A percentile compares a stretch with the other conserved stretches of the same genome.
These are phyloP conservation scores for Alcedo quadribrachys DNA, from an alignment of 2,797 vertebrate genomes.

Conservation along the genomic window DNA sequence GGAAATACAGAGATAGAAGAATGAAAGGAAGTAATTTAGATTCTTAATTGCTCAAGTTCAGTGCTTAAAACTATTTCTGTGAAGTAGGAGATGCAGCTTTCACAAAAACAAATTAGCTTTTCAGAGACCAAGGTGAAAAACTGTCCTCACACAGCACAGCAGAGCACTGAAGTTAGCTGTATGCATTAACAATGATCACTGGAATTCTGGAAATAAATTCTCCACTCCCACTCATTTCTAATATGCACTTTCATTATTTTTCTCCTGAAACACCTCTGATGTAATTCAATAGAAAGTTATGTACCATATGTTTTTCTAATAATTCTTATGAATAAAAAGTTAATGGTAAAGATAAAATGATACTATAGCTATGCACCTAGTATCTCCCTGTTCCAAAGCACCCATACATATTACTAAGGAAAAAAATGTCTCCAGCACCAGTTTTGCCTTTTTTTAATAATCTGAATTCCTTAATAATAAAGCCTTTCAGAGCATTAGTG, in stretches of 20 bases:
- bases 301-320: neutral
- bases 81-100: neutral
- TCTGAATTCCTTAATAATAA: neutral
- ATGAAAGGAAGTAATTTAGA: neutral
- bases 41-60: neutral
- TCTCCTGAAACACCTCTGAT: neutral
- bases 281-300: neutral
- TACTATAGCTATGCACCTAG: neutral
- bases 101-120: neutral
- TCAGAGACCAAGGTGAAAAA: neutral
- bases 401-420: neutral
- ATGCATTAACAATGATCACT: neutral
- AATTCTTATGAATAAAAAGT: too few relatives aligned
- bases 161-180: neutral
- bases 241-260: neutral
- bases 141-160: neutral
- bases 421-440: neutral
- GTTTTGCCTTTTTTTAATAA: neutral
- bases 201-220: neutral
- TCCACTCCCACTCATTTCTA: neutral
- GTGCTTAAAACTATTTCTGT: neutral
- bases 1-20: neutral
- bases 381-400: neutral
- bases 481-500: neutral
- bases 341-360: neutral